phyloP scores from a whole-genome alignment of 2,888 invertebrate species.

The Ephialtes manifestator region DNA sequence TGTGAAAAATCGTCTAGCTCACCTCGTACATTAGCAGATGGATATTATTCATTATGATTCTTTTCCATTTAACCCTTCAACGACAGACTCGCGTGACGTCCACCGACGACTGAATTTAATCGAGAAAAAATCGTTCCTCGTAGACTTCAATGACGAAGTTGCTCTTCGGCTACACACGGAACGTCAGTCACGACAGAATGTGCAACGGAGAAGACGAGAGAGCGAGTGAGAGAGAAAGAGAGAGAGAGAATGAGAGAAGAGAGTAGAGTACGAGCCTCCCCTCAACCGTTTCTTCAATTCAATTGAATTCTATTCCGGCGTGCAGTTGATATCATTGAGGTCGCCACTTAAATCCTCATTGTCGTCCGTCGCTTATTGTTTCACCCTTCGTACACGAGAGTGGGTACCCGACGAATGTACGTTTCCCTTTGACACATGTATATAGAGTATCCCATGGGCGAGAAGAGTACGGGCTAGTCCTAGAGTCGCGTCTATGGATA shows the following conservation, averaged over 20 bases:
- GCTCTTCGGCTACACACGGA: constrained; percentile 76
- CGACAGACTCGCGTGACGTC: constrained; percentile 54
- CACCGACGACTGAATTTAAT: constrained; percentile 55
- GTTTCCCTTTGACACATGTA: constrained; percentile 81
- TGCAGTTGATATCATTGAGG: constrained; percentile 86
- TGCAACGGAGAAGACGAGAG: constrained; percentile 59
- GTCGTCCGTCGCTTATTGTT: constrained; percentile 86
- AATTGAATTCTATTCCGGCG: constrained; percentile 85
- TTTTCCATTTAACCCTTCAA: constrained; percentile 22
- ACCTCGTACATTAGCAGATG: not conserved
- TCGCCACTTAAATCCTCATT: constrained; percentile 86
- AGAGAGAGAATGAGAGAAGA: constrained; percentile 37
- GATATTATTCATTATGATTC: not conserved
- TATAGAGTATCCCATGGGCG: constrained; percentile 29
- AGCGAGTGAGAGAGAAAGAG: constrained; percentile 46
- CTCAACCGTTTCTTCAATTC: constrained; percentile 84
- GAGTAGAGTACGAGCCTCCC: constrained; percentile 73
- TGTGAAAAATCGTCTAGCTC: not conserved
- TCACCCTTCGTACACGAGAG: constrained; percentile 82
- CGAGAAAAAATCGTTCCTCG: constrained; percentile 48
- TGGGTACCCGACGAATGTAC: constrained; percentile 80
- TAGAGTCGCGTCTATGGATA: not conserved
- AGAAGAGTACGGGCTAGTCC: constrained; percentile 34
- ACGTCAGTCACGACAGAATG: constrained; percentile 76
- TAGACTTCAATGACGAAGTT: constrained; percentile 74